phyloP scores from a whole-genome alignment of 1,140 invertebrate species.

The Solen grandis region DNA sequence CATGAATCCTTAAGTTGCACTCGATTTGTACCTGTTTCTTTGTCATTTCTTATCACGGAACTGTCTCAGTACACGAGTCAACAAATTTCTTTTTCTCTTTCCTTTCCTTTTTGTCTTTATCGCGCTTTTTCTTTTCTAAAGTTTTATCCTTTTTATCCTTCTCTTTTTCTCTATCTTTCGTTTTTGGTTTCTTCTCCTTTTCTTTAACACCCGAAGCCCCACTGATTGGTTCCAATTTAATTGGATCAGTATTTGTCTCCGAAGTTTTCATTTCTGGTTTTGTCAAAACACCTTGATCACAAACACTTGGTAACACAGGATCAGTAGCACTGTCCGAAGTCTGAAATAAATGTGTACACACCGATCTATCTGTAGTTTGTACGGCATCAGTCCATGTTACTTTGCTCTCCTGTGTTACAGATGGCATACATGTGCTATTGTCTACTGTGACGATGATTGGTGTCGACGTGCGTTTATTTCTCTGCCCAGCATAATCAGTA shows the following conservation, averaged over 20 bases:
- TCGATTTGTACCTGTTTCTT: conserved; percentile 67
- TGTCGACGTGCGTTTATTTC: conserved; percentile 64
- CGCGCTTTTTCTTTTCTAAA: conserved; percentile 31
- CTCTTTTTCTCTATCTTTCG: not conserved
- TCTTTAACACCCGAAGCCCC: conserved; percentile 38
- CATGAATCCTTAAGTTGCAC: conserved; percentile 65
- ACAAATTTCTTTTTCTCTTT: conserved; percentile 46
- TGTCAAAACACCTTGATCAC: conserved; percentile 61
- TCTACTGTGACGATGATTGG: conserved; percentile 59
- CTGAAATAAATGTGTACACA: conserved; percentile 59
- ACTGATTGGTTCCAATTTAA: conserved; percentile 11
- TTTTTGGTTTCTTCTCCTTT: conserved; percentile 49
- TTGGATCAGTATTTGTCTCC: conserved; percentile 64
- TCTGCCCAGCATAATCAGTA: conserved; percentile 68
- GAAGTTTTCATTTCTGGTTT: conserved; percentile 53
- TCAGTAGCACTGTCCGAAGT: conserved; percentile 61
- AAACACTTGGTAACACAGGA: conserved; percentile 49
- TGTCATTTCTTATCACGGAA: conserved; percentile 59
- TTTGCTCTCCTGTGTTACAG: conserved; percentile 57
- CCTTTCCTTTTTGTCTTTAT: conserved; percentile 53
- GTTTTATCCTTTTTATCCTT: conserved; percentile 48
- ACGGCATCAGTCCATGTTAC: conserved; percentile 68
- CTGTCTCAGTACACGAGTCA: conserved; percentile 62
- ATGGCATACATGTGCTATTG: conserved; percentile 64
- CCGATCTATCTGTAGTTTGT: conserved; percentile 70